Percentiles rank a stretch among this genome's conserved stretches.
These are phyloP conservation scores for Alces alces DNA, from an alignment of 2,113 vertebrate genomes.

Conservation along the genomic window DNA sequence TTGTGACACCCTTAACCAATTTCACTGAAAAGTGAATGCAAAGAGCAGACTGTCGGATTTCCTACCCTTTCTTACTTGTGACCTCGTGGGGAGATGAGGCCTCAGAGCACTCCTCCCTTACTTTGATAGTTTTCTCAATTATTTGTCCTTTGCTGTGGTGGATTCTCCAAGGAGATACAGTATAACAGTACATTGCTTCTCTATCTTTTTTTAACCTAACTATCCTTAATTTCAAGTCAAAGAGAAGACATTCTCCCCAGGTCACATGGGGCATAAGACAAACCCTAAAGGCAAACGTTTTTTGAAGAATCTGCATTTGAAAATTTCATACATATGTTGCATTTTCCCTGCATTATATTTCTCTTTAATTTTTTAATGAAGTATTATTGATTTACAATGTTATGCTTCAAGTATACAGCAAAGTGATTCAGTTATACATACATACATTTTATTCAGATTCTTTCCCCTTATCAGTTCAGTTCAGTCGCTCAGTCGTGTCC, in stretches of 20 bases:
- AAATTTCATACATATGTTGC: neutral
- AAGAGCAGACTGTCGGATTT: neutral
- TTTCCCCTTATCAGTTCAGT: neutral
- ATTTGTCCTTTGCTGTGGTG: neutral
- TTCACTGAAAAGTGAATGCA: neutral
- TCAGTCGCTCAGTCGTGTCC: fast-evolving
- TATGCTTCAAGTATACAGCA: neutral
- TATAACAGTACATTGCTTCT: neutral
- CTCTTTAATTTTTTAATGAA: neutral
- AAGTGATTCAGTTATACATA: neutral
- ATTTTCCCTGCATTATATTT: neutral
- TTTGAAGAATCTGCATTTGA: neutral
- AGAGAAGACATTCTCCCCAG: neutral
- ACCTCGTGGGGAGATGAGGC: neutral
- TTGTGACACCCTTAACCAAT: neutral
- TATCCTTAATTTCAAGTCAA: neutral
- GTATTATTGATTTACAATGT: neutral
- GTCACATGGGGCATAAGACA: neutral
- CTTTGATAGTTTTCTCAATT: neutral
- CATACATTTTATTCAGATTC: neutral
- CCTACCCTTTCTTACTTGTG: neutral
- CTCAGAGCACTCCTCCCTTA: neutral
- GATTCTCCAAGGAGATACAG: neutral
- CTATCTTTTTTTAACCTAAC: neutral
- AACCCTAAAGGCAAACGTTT: neutral